Percentiles rank a stretch among this genome's conserved stretches.
These are phyloP conservation scores for Sceliomorpha sp. DNA, from an alignment of 2,888 invertebrate species.

Conservation along the genomic window DNA sequence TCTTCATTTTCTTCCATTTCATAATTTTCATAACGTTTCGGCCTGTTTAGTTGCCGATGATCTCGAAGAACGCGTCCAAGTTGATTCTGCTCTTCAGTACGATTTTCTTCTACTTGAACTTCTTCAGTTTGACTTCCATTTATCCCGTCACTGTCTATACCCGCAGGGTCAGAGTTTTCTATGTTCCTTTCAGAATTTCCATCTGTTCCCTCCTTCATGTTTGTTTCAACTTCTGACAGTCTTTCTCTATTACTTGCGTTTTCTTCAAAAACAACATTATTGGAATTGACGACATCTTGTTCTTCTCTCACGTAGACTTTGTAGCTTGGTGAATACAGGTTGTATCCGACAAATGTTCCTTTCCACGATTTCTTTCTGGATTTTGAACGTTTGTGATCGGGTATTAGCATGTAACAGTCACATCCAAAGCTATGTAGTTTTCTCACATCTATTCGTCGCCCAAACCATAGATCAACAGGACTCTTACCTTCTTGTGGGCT, in stretches of 20 bases:
- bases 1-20: conserved; percentile 9
- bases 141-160: no score
- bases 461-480: conserved; percentile 44
- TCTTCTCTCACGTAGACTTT: conserved; percentile 42
- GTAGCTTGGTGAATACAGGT: conserved; percentile 55
- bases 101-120: not conserved
- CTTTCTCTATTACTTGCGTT: conserved; percentile 38
- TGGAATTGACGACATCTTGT: conserved; percentile 51
- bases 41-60: conserved; percentile 46
- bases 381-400: conserved; percentile 52
- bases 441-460: conserved; percentile 11
- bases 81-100: conserved; percentile 1
- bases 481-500: conserved; percentile 29
- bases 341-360: conserved; percentile 63
- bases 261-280: conserved; percentile 53
- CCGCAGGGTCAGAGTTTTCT: no score
- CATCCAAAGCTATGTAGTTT: conserved; percentile 54
- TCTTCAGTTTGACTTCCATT: no score
- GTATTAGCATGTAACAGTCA: conserved; percentile 52
- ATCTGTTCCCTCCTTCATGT: conserved; percentile 4
- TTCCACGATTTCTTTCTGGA: conserved; percentile 48
- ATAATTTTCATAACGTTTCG: conserved; percentile 43
- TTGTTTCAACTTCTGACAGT: conserved; percentile 38
- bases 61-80: conserved; percentile 32
- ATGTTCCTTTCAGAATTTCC: not conserved